Conservation (phyloP, 1,140 invertebrate genomes). For the Drosophila kepulauana region DNA sequence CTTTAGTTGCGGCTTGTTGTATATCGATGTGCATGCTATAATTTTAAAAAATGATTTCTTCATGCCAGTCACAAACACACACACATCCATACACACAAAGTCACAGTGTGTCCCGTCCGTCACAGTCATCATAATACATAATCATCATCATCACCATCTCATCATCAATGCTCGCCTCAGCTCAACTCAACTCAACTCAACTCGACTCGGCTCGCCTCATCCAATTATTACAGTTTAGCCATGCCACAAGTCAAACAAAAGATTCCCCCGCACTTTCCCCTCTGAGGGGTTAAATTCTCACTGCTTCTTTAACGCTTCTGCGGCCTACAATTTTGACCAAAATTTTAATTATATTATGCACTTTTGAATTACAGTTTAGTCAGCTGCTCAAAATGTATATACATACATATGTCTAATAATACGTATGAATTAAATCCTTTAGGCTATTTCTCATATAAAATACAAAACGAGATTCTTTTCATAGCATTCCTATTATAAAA, state of each 20-base stretch:
- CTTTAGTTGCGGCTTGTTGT: conserved; percentile 84
- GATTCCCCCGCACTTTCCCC: conserved; percentile 28
- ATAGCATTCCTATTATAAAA: too few relatives aligned
- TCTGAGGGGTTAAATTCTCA: background rate
- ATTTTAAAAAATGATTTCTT: conserved; percentile 80
- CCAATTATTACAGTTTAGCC: conserved; percentile 82
- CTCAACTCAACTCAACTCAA: conserved; percentile 10
- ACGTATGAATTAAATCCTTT: too few relatives aligned
- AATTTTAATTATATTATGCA: conserved; percentile 30
- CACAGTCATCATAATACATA: conserved; percentile 53
- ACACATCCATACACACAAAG: conserved; percentile 28
- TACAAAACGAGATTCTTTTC: too few relatives aligned
- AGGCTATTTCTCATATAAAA: too few relatives aligned
- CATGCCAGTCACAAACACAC: conserved; percentile 64
- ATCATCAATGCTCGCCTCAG: conserved; percentile 26
- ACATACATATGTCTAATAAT: too few relatives aligned
- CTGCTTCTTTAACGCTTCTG: background rate
- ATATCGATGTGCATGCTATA: conserved; percentile 81
- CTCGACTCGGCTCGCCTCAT: conserved; percentile 64
- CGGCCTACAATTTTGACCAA: background rate
- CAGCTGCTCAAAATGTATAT: too few relatives aligned
- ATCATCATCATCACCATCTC: conserved; percentile 35
- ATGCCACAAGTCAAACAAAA: conserved; percentile 79
- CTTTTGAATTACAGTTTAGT: conserved; percentile 11
- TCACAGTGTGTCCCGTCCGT: conserved; percentile 3